Evolutionary conservation across 2,888 invertebrate species (phyloP).

Genomic region (Drosophila peninsularis): DNA sequence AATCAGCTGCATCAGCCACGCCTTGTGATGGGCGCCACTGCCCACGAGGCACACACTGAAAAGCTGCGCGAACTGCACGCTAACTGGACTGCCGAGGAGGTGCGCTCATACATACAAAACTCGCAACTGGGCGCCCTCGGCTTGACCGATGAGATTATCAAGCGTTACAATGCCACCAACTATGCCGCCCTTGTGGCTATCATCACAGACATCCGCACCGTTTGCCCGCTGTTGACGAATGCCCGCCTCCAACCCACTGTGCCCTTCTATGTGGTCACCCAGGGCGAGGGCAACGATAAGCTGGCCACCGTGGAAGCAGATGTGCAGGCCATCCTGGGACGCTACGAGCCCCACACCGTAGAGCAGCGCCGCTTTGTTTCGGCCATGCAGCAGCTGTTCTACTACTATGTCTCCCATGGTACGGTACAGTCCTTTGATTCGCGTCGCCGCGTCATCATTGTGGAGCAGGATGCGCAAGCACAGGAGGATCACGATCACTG

Average conservation of each 20-base stretch:
- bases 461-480: conserved; percentile 89
- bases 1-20: conserved; percentile 79
- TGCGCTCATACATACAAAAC: conserved; percentile 87
- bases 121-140: conserved; percentile 87
- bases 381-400: conserved; percentile 93
- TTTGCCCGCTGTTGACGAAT: conserved; percentile 91
- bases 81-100: conserved; percentile 88
- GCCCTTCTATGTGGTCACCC: conserved; percentile 91
- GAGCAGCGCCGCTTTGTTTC: conserved; percentile 91
- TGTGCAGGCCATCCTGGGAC: conserved; percentile 91
- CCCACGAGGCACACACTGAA: conserved; percentile 89
- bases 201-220: conserved; percentile 91
- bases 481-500: conserved; percentile 89
- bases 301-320: conserved; percentile 88
- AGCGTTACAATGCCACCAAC: conserved; percentile 88
- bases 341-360: conserved; percentile 89
- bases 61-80: conserved; percentile 87
- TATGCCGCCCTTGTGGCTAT: conserved; percentile 89
- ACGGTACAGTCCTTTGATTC: conserved; percentile 87
- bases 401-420: conserved; percentile 92
- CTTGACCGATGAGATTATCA: conserved; percentile 87
- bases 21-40: conserved; percentile 90
- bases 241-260: conserved; percentile 88
- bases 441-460: conserved; percentile 87
- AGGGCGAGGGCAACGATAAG: conserved; percentile 86